phyloP scores from a whole-genome alignment of 2,797 vertebrate species.

The Sternarchorhynchus goeldii region DNA sequence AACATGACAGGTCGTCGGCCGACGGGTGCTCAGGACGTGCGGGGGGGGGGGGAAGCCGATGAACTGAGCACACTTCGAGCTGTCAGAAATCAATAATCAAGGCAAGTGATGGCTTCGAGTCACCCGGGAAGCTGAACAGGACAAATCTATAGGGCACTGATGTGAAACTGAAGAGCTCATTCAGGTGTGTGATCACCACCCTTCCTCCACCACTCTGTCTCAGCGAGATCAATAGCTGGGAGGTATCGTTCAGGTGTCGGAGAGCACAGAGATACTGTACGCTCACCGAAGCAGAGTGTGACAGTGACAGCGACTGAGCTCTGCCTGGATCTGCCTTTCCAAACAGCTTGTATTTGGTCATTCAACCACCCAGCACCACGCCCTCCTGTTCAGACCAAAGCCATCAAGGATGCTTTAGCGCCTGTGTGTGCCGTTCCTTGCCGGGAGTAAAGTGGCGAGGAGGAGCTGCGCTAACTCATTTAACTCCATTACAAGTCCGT shows the following conservation, averaged over 20 bases:
- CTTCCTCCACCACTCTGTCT: not conserved
- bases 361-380: slow-evolving; percentile 4
- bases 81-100: slow-evolving; percentile 7
- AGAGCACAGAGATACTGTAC: not conserved
- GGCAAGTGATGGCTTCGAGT: not conserved
- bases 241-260: not conserved
- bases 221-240: not conserved
- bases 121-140: not conserved
- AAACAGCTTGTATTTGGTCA: not conserved
- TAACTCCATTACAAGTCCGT: slow-evolving; percentile 37
- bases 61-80: not conserved
- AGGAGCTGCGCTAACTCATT: slow-evolving; percentile 46
- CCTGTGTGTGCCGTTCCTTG: not conserved
- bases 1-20: not conserved
- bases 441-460: slow-evolving; percentile 10
- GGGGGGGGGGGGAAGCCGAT: not conserved
- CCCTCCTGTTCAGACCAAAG: slow-evolving; percentile 31
- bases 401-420: slow-evolving; percentile 14
- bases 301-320: not conserved
- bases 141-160: slow-evolving; percentile 24
- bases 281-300: not conserved
- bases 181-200: not conserved
- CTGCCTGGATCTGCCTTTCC: not conserved
- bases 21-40: not conserved
- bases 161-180: not conserved